Percentiles rank a stretch among this genome's conserved stretches.
Evolutionary conservation across 2,113 vertebrate species (phyloP).

Genomic region (Corydoras maculifer): DNA sequence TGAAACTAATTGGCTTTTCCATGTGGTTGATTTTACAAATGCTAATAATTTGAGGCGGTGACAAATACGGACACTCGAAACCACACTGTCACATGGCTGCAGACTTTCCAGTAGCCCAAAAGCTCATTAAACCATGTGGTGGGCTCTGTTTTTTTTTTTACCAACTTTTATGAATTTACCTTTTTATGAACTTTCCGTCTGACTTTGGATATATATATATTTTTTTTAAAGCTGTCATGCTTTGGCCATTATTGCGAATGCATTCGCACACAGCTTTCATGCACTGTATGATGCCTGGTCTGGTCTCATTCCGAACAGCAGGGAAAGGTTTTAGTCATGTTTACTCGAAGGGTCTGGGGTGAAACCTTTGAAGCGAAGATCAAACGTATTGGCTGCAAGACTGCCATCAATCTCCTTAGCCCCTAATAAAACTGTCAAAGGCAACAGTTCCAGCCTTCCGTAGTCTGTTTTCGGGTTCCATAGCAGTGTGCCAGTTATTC

Average conservation of each 20-base stretch:
- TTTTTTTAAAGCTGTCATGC: neutral
- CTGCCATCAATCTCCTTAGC: neutral
- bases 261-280: neutral
- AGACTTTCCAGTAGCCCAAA: conserved; percentile 15
- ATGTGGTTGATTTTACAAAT: neutral
- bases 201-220: conserved; percentile 15
- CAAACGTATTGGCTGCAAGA: neutral
- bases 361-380: neutral
- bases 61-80: neutral
- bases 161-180: conserved; percentile 32
- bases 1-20: conserved; percentile 14
- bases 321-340: neutral
- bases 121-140: conserved; percentile 28
- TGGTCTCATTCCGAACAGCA: neutral
- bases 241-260: neutral
- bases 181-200: conserved; percentile 42
- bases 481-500: neutral
- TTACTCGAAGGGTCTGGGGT: neutral
- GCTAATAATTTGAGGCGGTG: conserved; percentile 11
- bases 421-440: conserved; percentile 4
- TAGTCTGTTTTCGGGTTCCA: neutral
- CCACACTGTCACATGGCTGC: neutral
- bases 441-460: neutral
- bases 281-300: neutral
- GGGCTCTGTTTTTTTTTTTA: conserved; percentile 41